These are phyloP conservation scores for Amniataba percoides DNA, from an alignment of 2,797 vertebrate species.

Conservation along the genomic window DNA sequence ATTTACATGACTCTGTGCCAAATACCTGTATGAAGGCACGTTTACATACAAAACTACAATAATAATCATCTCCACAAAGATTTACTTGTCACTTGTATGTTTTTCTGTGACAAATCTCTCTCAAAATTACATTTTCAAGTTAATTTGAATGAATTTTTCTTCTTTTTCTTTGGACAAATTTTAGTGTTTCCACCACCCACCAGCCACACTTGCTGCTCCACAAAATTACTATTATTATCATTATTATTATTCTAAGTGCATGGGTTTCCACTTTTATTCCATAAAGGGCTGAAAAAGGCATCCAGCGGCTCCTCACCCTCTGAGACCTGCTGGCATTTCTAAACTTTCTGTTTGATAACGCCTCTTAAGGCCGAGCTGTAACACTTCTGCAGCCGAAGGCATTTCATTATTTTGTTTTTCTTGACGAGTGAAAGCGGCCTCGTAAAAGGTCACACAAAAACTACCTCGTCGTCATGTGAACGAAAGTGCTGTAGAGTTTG, in stretches of 20 bases:
- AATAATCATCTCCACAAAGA: not conserved
- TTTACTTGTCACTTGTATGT: too few species aligned
- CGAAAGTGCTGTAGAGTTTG: conserved; percentile 9
- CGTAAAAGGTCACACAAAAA: conserved; percentile 21
- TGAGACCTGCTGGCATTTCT: not conserved
- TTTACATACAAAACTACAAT: not conserved
- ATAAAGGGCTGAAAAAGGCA: not conserved
- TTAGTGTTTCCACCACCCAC: not conserved
- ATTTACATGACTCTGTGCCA: not conserved
- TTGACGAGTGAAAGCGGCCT: not conserved
- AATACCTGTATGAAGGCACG: not conserved
- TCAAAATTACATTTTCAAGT: too few species aligned
- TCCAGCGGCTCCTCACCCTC: not conserved
- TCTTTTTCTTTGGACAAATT: too few species aligned
- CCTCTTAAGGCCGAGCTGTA: not conserved
- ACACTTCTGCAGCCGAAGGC: not conserved
- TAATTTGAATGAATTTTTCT: too few species aligned
- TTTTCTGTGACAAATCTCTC: not conserved
- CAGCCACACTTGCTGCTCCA: not conserved
- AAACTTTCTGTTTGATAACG: not conserved
- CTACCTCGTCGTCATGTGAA: not conserved
- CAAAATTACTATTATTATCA: too few species aligned
- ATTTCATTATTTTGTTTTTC: not conserved
- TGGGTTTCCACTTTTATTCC: too few species aligned
- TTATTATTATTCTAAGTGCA: too few species aligned